Evolutionary conservation across 2,113 vertebrate genomes (phyloP).

Genomic region (Chelonoidis abingdonii): DNA sequence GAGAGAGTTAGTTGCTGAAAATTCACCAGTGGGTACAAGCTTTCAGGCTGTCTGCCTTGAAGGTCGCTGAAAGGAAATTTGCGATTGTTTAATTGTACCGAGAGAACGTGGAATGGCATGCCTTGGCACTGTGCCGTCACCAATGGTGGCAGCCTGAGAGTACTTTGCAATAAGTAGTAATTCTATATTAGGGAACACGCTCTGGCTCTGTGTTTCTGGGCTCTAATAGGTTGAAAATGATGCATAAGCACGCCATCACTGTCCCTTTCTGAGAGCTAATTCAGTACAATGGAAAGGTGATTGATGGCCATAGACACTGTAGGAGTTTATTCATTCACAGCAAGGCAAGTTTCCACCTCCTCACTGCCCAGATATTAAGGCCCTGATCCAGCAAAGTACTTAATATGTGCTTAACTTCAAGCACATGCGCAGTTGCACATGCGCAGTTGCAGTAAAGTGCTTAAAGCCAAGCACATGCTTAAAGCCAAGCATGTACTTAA

Average conservation of each 20-base stretch:
- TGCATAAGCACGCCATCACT: not conserved
- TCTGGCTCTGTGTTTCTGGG: not conserved
- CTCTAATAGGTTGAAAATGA: not conserved
- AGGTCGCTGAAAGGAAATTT: not conserved
- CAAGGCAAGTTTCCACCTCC: not conserved
- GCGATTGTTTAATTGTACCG: not conserved
- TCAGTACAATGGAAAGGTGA: not conserved
- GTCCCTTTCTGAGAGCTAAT: fast-evolving
- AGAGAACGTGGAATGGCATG: not conserved
- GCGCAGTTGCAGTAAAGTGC: not conserved
- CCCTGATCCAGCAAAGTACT: not conserved
- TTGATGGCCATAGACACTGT: not conserved
- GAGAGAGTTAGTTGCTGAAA: not conserved
- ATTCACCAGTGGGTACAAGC: not conserved
- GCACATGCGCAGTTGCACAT: not conserved
- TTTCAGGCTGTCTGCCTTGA: not conserved
- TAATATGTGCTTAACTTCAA: not conserved
- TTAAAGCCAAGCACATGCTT: not conserved
- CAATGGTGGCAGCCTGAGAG: fast-evolving
- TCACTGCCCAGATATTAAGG: not conserved
- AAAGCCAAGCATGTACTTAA: not conserved
- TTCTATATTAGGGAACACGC: not conserved
- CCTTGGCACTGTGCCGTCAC: not conserved
- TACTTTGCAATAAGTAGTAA: fast-evolving
- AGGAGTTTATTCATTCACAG: not conserved